phyloP scores from a whole-genome alignment of 1,140 invertebrate species.

The Ceratoteleas bidentatus region DNA sequence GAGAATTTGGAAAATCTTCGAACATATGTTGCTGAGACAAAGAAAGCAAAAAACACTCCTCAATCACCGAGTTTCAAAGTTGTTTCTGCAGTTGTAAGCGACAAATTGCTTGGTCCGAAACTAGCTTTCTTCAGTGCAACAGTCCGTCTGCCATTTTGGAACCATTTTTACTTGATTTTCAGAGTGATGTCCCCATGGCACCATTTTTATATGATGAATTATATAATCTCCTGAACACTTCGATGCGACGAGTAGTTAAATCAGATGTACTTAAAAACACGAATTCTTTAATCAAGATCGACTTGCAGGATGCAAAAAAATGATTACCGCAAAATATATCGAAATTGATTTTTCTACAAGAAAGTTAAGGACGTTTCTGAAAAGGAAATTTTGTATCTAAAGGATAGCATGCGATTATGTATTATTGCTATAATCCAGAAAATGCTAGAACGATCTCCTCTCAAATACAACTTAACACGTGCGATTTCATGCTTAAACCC shows the following conservation, averaged over 20 bases:
- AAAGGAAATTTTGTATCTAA: slow-evolving; percentile 14
- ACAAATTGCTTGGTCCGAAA: slow-evolving; percentile 62
- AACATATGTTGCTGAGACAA: slow-evolving; percentile 32
- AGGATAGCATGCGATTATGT: slow-evolving; percentile 27
- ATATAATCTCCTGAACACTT: slow-evolving; percentile 2
- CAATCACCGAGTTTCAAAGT: slow-evolving; percentile 51
- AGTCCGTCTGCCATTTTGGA: slow-evolving; percentile 47
- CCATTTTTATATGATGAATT: slow-evolving; percentile 61
- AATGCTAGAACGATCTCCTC: slow-evolving; percentile 18
- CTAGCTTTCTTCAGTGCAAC: slow-evolving; percentile 59
- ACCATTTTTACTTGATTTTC: slow-evolving; percentile 63
- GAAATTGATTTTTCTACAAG: slow-evolving; percentile 36
- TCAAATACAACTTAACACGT: slow-evolving; percentile 32
- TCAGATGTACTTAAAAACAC: slow-evolving; percentile 14
- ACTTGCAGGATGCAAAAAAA: slow-evolving; percentile 14
- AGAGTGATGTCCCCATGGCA: slow-evolving; percentile 54
- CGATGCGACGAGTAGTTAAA: slow-evolving; percentile 32
- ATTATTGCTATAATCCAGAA: slow-evolving; percentile 26
- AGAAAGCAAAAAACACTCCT: slow-evolving; percentile 31
- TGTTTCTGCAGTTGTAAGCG: slow-evolving; percentile 36
- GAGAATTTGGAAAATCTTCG: slow-evolving; percentile 34
- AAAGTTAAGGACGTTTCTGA: slow-evolving; percentile 32
- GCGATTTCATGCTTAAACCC: slow-evolving; percentile 43
- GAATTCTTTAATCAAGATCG: slow-evolving; percentile 21
- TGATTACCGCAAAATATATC: slow-evolving; percentile 19